Evolutionary conservation across 2,797 vertebrate species (phyloP).

Genomic region (Vespertilio murinus): DNA sequence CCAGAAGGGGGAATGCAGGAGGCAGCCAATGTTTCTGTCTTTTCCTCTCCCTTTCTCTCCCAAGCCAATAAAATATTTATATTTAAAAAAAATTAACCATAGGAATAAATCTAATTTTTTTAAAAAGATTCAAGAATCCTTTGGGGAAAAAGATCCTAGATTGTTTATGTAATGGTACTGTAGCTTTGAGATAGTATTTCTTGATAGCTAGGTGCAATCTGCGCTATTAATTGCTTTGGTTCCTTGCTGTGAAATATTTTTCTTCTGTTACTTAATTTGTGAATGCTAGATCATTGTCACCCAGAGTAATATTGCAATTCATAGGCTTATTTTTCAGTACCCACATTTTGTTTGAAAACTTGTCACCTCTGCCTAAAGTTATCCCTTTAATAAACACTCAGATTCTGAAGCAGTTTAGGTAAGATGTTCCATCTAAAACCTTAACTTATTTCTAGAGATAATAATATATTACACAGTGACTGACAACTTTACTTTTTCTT

Average conservation of each 20-base stretch:
- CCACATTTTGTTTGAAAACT: background rate
- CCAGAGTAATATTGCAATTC: background rate
- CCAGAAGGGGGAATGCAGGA: too few species aligned
- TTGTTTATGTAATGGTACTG: constrained; percentile 39
- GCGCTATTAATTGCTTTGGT: constrained; percentile 26
- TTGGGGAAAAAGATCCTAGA: background rate
- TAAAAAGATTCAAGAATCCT: constrained; percentile 1
- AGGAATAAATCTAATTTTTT: constrained; percentile 28
- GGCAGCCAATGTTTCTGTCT: too few species aligned
- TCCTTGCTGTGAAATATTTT: constrained; percentile 55
- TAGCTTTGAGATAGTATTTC: constrained; percentile 38
- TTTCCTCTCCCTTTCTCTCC: too few species aligned
- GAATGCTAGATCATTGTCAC: constrained; percentile 2
- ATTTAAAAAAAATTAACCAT: background rate
- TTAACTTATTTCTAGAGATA: background rate
- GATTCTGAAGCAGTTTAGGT: background rate
- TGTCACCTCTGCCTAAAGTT: background rate
- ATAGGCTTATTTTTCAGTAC: constrained; percentile 13
- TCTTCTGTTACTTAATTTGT: constrained; percentile 41
- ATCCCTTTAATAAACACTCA: background rate
- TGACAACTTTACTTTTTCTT: background rate
- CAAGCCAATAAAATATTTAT: background rate
- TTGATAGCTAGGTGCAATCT: constrained; percentile 34
- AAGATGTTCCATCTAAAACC: background rate
- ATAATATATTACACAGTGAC: background rate